A percentile compares a stretch with the other conserved stretches of the same genome.
phyloP scores from a whole-genome alignment of 2,113 vertebrate species.

The Orycteropus afer region DNA sequence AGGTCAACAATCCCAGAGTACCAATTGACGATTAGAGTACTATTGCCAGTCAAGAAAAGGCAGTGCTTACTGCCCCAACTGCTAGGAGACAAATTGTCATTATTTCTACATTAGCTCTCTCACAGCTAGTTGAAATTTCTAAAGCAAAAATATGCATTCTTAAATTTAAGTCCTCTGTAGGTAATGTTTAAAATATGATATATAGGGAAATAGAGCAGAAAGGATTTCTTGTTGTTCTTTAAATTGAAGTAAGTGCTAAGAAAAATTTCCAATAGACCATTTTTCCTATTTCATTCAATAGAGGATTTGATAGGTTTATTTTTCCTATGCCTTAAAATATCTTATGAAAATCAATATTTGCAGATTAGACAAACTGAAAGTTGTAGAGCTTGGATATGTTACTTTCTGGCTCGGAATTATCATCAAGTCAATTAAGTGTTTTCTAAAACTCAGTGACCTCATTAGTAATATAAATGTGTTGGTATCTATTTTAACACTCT shows the following conservation, averaged over 20 bases:
- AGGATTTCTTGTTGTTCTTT: background rate
- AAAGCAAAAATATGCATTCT: conserved; percentile 6
- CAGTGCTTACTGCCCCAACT: background rate
- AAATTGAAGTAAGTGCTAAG: background rate
- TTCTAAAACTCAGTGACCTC: conserved; percentile 14
- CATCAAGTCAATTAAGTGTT: background rate
- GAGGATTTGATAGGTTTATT: background rate
- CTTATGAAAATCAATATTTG: conserved; percentile 21
- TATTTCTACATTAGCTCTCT: background rate
- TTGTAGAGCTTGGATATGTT: background rate
- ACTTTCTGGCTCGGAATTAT: background rate
- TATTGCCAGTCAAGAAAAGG: background rate
- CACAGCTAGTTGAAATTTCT: background rate
- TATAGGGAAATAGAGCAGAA: background rate
- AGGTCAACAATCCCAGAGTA: background rate
- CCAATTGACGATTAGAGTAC: background rate
- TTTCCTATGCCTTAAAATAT: background rate
- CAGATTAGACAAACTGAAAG: background rate
- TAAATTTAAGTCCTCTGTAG: background rate
- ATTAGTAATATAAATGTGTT: background rate
- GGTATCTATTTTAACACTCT: background rate
- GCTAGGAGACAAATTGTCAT: background rate
- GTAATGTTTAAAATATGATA: background rate
- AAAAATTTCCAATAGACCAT: background rate
- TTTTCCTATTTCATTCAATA: background rate